phyloP scores from a whole-genome alignment of 1,140 invertebrate genomes.

The Bicyclus anynana region DNA sequence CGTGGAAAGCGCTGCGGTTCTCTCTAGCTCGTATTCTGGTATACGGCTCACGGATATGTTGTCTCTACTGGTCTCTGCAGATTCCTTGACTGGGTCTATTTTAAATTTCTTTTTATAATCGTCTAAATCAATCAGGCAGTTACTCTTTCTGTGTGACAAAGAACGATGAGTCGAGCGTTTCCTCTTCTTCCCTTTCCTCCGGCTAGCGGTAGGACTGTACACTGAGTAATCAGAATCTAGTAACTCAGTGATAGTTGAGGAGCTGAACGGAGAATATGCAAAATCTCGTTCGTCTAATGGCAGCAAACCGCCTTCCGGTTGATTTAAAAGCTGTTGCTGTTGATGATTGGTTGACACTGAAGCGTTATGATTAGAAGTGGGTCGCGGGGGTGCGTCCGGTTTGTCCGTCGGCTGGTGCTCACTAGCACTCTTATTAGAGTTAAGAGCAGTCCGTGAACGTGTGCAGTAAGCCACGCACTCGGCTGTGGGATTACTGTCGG shows the following conservation, averaged over 20 bases:
- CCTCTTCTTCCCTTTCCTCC: constrained; percentile 67
- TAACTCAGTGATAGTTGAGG: constrained; percentile 69
- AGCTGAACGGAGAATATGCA: constrained; percentile 75
- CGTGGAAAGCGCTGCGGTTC: constrained; percentile 19
- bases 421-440: constrained; percentile 64
- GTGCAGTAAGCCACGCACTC: constrained; percentile 70
- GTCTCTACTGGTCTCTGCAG: constrained; percentile 36
- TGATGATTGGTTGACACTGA: constrained; percentile 43
- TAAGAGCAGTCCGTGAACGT: constrained; percentile 72
- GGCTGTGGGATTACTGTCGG: constrained; percentile 42
- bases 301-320: constrained; percentile 60
- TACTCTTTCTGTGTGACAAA: constrained; percentile 59
- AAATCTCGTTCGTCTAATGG: constrained; percentile 74
- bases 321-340: constrained; percentile 35
- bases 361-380: constrained; percentile 35
- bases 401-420: constrained; percentile 51
- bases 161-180: constrained; percentile 64
- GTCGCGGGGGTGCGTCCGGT: constrained; percentile 30
- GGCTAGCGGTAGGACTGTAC: constrained; percentile 64
- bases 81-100: constrained; percentile 52
- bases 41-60: constrained; percentile 29
- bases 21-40: constrained; percentile 46
- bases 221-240: constrained; percentile 74
- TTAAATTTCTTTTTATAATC: constrained; percentile 64
- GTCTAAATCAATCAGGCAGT: constrained; percentile 51